A percentile compares a stretch with the other conserved stretches of the same genome.
Evolutionary conservation across 2,113 vertebrate genomes (phyloP).

Genomic region (Pachycephala philippinensis): DNA sequence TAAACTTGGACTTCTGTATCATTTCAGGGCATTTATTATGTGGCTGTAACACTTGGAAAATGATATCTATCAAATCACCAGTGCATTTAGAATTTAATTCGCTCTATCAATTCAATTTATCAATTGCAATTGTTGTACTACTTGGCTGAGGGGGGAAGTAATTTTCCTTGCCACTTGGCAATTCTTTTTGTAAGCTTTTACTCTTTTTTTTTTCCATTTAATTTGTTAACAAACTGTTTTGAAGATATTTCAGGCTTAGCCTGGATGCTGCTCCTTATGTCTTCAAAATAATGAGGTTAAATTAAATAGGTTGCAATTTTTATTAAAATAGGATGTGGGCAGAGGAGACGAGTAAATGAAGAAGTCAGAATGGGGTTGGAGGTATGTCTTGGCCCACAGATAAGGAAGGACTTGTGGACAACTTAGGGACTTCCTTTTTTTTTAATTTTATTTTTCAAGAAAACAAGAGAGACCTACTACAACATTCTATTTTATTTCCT

Average conservation of each 20-base stretch:
- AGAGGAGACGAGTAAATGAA: neutral
- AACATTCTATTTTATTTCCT: neutral
- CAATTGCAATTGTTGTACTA: constrained; percentile 57
- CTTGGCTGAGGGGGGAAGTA: neutral
- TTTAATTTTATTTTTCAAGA: neutral
- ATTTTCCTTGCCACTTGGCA: constrained; percentile 61
- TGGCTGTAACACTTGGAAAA: constrained; percentile 41
- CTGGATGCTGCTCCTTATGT: neutral
- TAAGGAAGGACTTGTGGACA: neutral
- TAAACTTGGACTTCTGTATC: neutral
- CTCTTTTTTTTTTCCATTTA: neutral
- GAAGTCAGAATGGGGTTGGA: neutral
- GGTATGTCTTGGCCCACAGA: neutral
- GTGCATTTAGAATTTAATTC: constrained; percentile 66
- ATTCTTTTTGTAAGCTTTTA: constrained; percentile 45
- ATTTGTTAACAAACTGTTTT: constrained; percentile 28
- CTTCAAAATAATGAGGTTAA: neutral
- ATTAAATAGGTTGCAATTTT: neutral
- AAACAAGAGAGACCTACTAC: neutral
- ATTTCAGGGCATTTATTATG: neutral
- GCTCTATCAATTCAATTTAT: constrained; percentile 42
- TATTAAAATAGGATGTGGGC: neutral
- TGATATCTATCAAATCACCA: constrained; percentile 57
- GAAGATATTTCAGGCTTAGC: neutral
- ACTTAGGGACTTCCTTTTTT: accelerated